phyloP scores from a whole-genome alignment of 2,113 vertebrate genomes.

The Tragulus kanchil region DNA sequence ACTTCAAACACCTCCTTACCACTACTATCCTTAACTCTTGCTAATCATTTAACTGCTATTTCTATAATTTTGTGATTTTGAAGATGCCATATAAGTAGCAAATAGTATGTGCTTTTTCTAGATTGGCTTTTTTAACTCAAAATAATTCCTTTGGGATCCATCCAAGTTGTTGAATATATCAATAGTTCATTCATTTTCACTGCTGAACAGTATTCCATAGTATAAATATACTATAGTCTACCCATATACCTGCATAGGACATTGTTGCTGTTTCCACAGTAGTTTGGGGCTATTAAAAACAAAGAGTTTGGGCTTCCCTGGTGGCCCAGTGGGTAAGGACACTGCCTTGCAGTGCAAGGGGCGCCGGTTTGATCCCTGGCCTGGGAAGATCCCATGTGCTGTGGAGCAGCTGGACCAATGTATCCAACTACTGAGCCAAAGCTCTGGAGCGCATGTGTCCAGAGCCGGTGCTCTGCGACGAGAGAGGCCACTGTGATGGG shows the following conservation, averaged over 20 bases:
- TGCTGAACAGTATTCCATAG: neutral
- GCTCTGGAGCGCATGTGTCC: too few species aligned
- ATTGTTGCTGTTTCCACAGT: neutral
- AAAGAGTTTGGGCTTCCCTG: neutral
- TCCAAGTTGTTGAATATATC: neutral
- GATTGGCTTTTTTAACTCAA: neutral
- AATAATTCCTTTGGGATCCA: neutral
- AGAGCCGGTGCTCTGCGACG: too few species aligned
- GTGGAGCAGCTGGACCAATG: too few species aligned
- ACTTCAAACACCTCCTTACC: neutral
- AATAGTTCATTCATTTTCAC: constrained; percentile 14
- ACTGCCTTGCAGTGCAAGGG: too few species aligned
- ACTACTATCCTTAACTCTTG: neutral
- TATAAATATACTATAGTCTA: neutral
- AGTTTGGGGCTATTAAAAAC: neutral
- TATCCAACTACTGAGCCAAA: too few species aligned
- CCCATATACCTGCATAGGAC: neutral
- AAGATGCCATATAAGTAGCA: neutral
- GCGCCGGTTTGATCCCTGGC: too few species aligned
- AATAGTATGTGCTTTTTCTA: neutral
- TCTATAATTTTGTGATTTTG: constrained; percentile 37
- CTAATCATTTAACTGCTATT: neutral
- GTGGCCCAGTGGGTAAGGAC: too few species aligned
- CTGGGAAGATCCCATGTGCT: too few species aligned
- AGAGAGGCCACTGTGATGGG: too few species aligned